A percentile compares a stretch with the other conserved stretches of the same genome.
Evolutionary conservation across 2,888 invertebrate genomes (phyloP).

Genomic region (Platycheirus rosarum): DNA sequence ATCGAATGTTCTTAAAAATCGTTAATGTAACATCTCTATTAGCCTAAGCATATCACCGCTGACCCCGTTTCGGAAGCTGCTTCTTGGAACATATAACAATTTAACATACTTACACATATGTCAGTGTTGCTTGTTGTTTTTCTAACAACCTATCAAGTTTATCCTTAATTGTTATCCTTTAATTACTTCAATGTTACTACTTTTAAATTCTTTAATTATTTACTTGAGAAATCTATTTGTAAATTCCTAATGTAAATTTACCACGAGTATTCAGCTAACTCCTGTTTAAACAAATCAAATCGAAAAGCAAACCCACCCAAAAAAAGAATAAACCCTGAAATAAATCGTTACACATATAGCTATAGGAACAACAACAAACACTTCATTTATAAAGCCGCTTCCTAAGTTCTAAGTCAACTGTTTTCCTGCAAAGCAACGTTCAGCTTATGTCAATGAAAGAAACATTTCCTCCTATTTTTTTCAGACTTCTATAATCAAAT

Average conservation of each 20-base stretch:
- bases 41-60: too few species aligned
- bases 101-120: too few species aligned
- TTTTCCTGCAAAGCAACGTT: constrained; percentile 40
- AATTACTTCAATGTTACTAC: too few species aligned
- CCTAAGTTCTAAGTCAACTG: constrained; percentile 43
- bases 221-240: too few species aligned
- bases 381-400: constrained; percentile 29
- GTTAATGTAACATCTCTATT: too few species aligned
- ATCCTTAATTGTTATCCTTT: too few species aligned
- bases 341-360: constrained; percentile 30
- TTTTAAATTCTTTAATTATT: too few species aligned
- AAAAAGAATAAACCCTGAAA: constrained; percentile 8
- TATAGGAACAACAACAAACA: constrained; percentile 39
- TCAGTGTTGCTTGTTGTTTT: too few species aligned
- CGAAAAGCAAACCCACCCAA: background rate
- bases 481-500: constrained; percentile 58
- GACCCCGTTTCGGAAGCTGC: too few species aligned
- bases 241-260: background rate
- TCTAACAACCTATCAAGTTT: too few species aligned
- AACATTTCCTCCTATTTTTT: constrained; percentile 40
- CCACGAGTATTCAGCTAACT: background rate
- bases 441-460: constrained; percentile 41
- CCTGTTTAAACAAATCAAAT: constrained; percentile 8
- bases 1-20: too few species aligned
- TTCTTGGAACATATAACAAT: too few species aligned